Evolutionary conservation across 2,888 invertebrate species (phyloP), one percentile per base, ranked within the genome.

Genomic region (Hirtodrosophila trivittata): DNA sequence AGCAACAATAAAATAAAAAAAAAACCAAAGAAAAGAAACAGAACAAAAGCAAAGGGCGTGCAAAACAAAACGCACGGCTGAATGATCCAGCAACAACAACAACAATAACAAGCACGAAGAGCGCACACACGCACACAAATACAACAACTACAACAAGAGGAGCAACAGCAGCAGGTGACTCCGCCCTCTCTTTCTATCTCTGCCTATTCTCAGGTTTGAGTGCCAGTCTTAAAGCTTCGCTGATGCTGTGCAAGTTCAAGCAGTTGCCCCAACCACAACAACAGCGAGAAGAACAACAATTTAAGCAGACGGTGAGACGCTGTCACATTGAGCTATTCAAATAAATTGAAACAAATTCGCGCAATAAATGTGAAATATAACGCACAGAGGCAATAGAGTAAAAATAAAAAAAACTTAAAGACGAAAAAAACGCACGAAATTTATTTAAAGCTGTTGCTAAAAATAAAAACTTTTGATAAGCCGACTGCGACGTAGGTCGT

Each of bases 51-150:
- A 68, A 50, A 62, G 73, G 77, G 74, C 67, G 63, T 62, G 62
- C 76, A 69, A 76, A 70, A 70, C 76, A 83, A 83, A 83, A 76
- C 71, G 81, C 77, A 81, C 59, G 75, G 64, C 64, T 77, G 68
- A 76, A 71, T 80, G 77, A 65, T 16, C 47, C 51, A 68, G 59
- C 54, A 72, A 75, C 58, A 65, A 45, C 50, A 62, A 56, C 37
- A 72, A 43, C 32, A 50, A 38, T 6, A 42, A 10, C 42, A 63
- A 43, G 28, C 45, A 45, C 52, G 52, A 62, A 43, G 32, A 39
- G 39, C 55, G 52, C 57, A 77, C 66, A 77, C 60, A 75, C 46
- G 69, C 66, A 70, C 57, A 33, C 21, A 49, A 35, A 35, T 55
- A 45, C 26, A 56, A 32, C 30, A 52, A 43, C n/a, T 14, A 16